A percentile compares a stretch with the other conserved stretches of the same genome.
phyloP scores from a whole-genome alignment of 2,888 invertebrate genomes.

The Esperia sulphurella region DNA sequence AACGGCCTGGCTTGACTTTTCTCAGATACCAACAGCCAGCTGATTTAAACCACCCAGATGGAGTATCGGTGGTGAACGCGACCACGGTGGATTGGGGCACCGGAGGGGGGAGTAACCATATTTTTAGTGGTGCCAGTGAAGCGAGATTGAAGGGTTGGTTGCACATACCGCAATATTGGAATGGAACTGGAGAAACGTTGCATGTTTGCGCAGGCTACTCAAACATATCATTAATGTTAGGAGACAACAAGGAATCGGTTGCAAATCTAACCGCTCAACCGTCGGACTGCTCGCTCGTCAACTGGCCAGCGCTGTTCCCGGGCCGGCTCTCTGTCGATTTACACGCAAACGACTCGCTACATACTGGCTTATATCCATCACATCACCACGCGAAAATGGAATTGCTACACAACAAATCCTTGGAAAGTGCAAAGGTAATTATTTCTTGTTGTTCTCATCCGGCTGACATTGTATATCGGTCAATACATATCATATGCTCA shows the following conservation, averaged over 20 bases:
- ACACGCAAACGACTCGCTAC: conserved; percentile 81
- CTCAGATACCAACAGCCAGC: conserved; percentile 93
- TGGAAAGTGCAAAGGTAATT: conserved; percentile 84
- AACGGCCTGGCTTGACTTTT: conserved; percentile 92
- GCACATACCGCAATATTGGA: conserved; percentile 87
- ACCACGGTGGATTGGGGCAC: conserved; percentile 90
- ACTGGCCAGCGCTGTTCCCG: conserved; percentile 82
- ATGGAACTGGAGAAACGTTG: conserved; percentile 82
- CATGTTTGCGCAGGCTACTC: conserved; percentile 90
- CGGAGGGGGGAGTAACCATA: conserved; percentile 83
- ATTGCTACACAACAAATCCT: conserved; percentile 85
- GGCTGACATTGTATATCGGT: not conserved
- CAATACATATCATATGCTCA: not conserved
- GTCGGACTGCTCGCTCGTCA: conserved; percentile 84
- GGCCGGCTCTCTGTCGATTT: conserved; percentile 84
- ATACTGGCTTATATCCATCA: conserved; percentile 79
- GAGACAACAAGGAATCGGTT: conserved; percentile 67
- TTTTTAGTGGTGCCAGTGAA: conserved; percentile 85
- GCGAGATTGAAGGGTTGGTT: conserved; percentile 90
- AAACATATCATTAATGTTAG: conserved; percentile 82
- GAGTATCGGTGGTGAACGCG: conserved; percentile 90
- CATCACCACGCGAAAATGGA: conserved; percentile 90
- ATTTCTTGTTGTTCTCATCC: not conserved
- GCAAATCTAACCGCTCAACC: conserved; percentile 84
- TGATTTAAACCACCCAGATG: conserved; percentile 93